phyloP scores from a whole-genome alignment of 2,113 vertebrate genomes.

The Brachyhypopomus gauderio region DNA sequence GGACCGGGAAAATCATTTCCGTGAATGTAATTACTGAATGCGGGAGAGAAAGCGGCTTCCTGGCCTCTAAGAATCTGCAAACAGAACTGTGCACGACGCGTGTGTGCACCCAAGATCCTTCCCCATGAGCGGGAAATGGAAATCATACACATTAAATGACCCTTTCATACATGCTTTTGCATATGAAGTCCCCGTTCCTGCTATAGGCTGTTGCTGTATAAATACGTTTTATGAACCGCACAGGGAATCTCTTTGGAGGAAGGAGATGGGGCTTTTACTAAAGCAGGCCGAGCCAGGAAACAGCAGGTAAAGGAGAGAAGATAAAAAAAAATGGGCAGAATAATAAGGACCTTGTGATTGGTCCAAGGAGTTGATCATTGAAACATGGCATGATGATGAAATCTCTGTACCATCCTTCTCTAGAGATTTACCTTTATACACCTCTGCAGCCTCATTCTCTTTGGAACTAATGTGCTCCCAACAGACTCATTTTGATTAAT shows the following conservation, averaged over 20 bases:
- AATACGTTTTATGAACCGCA: constrained; percentile 61
- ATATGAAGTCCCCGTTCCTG: constrained; percentile 57
- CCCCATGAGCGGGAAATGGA: constrained; percentile 46
- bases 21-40: constrained; percentile 48
- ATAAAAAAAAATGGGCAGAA: background rate
- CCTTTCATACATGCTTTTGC: constrained; percentile 52
- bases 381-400: background rate
- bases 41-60: constrained; percentile 8
- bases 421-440: background rate
- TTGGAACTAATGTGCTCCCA: background rate
- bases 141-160: constrained; percentile 46
- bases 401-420: background rate
- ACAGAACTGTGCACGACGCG: constrained; percentile 15
- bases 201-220: constrained; percentile 46
- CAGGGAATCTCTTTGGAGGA: constrained; percentile 24
- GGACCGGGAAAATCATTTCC: constrained; percentile 61
- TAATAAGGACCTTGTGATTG: background rate
- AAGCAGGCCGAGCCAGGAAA: background rate
- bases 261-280: background rate
- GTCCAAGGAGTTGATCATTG: background rate
- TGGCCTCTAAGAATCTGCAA: constrained; percentile 46
- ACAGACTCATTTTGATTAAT: too few relatives aligned
- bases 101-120: background rate
- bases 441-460: background rate
- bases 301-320: background rate